phyloP scores from a whole-genome alignment of 1,140 invertebrate genomes.

The Chlorops oryzae region DNA sequence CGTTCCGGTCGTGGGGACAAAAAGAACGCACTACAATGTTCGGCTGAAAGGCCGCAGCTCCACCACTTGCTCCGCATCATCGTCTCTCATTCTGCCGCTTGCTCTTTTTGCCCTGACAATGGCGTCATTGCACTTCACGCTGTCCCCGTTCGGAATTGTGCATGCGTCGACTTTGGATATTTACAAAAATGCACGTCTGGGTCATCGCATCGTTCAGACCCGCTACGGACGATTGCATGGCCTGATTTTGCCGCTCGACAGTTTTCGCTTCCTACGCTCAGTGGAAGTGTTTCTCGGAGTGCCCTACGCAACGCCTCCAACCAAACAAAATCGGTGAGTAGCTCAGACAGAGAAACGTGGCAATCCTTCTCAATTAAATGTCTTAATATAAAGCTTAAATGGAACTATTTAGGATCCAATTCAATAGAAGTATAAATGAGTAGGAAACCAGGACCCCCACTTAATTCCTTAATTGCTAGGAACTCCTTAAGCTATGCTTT shows the following conservation, averaged over 20 bases:
- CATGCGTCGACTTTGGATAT: constrained; percentile 38
- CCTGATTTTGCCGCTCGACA: constrained; percentile 66
- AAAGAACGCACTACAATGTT: no score
- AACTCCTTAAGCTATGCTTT: no score
- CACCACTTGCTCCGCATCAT: not conserved
- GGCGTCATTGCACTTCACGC: not conserved
- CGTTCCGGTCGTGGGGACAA: no score
- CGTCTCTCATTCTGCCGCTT: not conserved
- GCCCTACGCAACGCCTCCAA: constrained; percentile 89
- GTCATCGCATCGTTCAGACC: constrained; percentile 70
- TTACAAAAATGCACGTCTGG: constrained; percentile 55
- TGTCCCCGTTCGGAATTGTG: not conserved
- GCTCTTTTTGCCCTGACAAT: not conserved
- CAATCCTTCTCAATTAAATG: not conserved
- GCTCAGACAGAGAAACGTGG: not conserved
- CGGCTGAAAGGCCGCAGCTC: not conserved
- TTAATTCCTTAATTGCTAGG: no score
- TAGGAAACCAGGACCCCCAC: no score
- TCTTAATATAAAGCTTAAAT: not conserved
- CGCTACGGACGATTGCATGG: constrained; percentile 77
- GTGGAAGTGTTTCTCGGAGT: constrained; percentile 88
- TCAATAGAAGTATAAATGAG: no score
- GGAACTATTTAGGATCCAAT: not conserved
- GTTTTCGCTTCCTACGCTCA: constrained; percentile 63
- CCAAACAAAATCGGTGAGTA: constrained; percentile 65